Conservation (phyloP, 2,113 vertebrate species). For the Pica pica region DNA sequence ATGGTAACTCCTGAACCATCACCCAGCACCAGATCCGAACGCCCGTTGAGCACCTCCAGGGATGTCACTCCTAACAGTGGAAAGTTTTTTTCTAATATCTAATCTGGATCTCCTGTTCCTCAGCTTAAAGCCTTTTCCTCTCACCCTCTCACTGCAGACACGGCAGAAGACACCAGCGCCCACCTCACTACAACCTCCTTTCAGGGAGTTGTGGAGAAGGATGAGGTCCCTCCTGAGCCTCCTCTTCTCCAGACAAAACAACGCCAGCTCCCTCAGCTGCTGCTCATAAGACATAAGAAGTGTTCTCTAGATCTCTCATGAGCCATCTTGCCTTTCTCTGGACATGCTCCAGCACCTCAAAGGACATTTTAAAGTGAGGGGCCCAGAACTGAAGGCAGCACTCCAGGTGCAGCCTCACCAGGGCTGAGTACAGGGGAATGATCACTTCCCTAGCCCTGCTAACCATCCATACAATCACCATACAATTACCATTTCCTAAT, state of each 20-base stretch:
- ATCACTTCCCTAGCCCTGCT: neutral
- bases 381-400: neutral
- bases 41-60: neutral
- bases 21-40: neutral
- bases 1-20: neutral
- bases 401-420: neutral
- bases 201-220: neutral
- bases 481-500: neutral
- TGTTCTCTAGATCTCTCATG: neutral
- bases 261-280: neutral
- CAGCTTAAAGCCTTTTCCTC: neutral
- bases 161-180: fast-evolving
- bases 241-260: neutral
- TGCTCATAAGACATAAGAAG: fast-evolving
- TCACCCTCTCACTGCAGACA: neutral
- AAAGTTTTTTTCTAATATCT: neutral
- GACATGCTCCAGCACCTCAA: neutral
- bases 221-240: neutral
- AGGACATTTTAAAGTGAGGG: neutral
- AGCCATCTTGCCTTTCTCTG: neutral
- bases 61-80: neutral
- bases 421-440: neutral
- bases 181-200: neutral
- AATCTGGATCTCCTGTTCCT: neutral
- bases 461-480: neutral